Evolutionary conservation across 2,113 vertebrate species (phyloP).

Genomic region (Bos javanicus): DNA sequence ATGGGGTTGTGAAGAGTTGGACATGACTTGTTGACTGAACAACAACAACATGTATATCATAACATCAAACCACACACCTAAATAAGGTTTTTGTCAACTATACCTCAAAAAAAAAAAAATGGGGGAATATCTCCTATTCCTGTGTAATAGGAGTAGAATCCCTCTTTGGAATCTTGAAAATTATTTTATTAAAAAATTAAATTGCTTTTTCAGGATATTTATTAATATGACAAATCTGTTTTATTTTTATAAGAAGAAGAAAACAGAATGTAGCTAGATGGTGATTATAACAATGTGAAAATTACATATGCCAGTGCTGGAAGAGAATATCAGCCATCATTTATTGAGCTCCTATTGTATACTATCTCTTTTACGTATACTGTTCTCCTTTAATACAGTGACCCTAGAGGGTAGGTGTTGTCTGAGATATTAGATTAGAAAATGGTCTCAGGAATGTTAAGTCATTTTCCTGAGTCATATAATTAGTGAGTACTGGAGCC

Average conservation of each 20-base stretch:
- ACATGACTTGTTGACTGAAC: background rate
- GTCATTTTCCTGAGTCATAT: background rate
- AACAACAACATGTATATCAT: background rate
- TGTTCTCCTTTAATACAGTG: background rate
- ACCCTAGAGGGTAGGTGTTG: background rate
- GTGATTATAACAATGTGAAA: background rate
- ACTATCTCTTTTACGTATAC: background rate
- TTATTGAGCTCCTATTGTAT: background rate
- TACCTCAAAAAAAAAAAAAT: background rate
- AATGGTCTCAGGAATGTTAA: background rate
- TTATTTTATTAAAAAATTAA: constrained; percentile 31
- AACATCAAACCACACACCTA: background rate
- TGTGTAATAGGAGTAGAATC: background rate
- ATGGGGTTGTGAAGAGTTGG: background rate
- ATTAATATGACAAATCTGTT: background rate
- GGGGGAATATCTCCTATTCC: background rate
- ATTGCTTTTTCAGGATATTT: background rate
- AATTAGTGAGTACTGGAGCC: background rate
- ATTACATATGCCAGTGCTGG: background rate
- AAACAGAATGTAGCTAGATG: background rate
- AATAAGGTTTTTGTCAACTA: background rate
- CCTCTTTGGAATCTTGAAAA: background rate
- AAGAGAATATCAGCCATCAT: background rate
- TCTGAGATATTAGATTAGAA: background rate
- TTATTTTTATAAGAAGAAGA: background rate